phyloP scores from a whole-genome alignment of 2,888 invertebrate genomes.

The Lathronympha strigana region DNA sequence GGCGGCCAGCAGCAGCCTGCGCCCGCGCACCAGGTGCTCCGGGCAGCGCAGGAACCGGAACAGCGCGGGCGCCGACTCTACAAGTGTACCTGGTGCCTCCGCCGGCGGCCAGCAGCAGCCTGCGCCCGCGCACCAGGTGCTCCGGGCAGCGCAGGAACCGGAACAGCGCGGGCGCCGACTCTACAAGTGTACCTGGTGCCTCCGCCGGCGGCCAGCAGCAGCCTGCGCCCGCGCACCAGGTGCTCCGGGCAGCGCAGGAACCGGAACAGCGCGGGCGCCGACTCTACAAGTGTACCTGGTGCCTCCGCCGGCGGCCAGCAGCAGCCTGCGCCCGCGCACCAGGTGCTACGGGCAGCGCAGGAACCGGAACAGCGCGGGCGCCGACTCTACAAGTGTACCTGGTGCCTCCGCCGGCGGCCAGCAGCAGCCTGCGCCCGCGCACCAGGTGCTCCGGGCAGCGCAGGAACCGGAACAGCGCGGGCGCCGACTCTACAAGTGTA shows the following conservation, averaged over 20 bases:
- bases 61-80: too few species aligned
- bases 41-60: slow-evolving; percentile 96
- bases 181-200: too few species aligned
- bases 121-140: slow-evolving; percentile 84
- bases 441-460: slow-evolving; percentile 94
- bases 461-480: slow-evolving; percentile 94
- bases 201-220: slow-evolving; percentile 86
- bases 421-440: slow-evolving; percentile 61
- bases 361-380: slow-evolving; percentile 95
- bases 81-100: too few species aligned
- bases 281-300: too few species aligned
- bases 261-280: too few species aligned
- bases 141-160: slow-evolving; percentile 95
- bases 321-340: slow-evolving; percentile 59
- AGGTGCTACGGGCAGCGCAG: slow-evolving; percentile 95
- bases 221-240: slow-evolving; percentile 75
- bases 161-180: too few species aligned
- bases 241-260: slow-evolving; percentile 96
- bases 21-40: slow-evolving; percentile 87
- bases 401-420: slow-evolving; percentile 85
- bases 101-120: slow-evolving; percentile 86
- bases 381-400: too few species aligned
- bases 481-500: too few species aligned
- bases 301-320: slow-evolving; percentile 86
- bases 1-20: slow-evolving; percentile 82